Evolutionary conservation across 2,888 invertebrate species (phyloP), one percentile per base, ranked within the genome.

Genomic region (Metopia argyrocephala): DNA sequence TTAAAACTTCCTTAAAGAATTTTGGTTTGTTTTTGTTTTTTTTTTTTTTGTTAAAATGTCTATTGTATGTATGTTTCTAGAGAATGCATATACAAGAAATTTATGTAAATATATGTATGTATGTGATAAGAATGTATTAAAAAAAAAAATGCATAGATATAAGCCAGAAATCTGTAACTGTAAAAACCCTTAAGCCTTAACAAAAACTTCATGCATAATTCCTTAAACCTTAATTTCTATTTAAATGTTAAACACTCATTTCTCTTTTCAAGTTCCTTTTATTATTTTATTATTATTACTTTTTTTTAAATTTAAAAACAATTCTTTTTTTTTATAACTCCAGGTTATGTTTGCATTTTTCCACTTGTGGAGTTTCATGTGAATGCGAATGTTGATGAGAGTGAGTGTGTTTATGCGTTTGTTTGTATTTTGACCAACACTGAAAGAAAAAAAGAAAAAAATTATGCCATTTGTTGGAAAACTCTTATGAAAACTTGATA

Each of bases 221-320:
- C 38, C 25, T 65, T 79, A 66, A 75, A 79, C 59, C 54, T 28
- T 78, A 73, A 75, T 69, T 75, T 75, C n/a, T 27, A 61, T 62
- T 79, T 61, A 75, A 65, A 66, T n/a, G 54, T 57, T 75, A 54
- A 64, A 48, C 64, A 70, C 50, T 38, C 31, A 54, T 56, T 62
- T 62, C 20, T 20, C 56, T 25, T 38, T 15, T 31, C 7, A 31
- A 31, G 15, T 15, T 12, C 15, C 15, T 0, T 38, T 38, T 38
- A 1, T 15, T 38, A 3, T 15, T 38, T 38, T 15, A 38, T n/a
- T n/a, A n/a, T n/a, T n/a, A 38, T 38, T 12, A 12, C 15, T 12
- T 31, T 5, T 31, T 31, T 31, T 31, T 0, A 31, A 38, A 15
- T 12, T 38, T n/a, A n/a, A n/a, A n/a, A n/a, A n/a, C n/a, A n/a